Conservation (phyloP, 2,888 invertebrate species). For the Trachelus iudaicus region DNA sequence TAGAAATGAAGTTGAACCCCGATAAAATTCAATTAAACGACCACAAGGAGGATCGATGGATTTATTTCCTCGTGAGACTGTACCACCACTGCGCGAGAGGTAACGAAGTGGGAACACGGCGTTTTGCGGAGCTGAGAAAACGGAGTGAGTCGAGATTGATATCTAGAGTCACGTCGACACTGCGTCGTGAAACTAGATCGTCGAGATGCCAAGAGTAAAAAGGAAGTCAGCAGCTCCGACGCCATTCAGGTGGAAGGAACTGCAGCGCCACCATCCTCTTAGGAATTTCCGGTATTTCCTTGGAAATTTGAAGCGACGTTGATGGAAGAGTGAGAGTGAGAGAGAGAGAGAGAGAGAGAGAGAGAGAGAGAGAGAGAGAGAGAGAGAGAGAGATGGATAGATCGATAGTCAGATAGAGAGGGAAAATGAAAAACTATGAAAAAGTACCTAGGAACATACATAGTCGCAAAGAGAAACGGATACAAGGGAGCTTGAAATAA, state of each 20-base stretch:
- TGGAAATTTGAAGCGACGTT: neutral
- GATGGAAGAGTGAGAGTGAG: conserved; percentile 14
- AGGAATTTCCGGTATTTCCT: neutral
- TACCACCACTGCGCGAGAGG: conserved; percentile 46
- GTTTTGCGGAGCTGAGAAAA: conserved; percentile 51
- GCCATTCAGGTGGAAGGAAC: neutral
- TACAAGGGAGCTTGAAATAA: conserved; percentile 9
- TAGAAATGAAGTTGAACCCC: neutral
- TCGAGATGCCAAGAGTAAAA: conserved; percentile 22
- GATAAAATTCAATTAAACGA: conserved; percentile 1
- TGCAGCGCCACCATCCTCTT: neutral
- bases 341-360: conserved; percentile 16
- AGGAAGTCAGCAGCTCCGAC: neutral
- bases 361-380: conserved; percentile 18
- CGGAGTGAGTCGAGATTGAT: conserved; percentile 57
- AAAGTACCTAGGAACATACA: neutral
- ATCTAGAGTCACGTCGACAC: conserved; percentile 56
- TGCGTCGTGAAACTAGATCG: conserved; percentile 56
- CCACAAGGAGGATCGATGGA: neutral
- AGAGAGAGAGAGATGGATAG: neutral
- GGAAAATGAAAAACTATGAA: neutral
- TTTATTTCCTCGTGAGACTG: conserved; percentile 26
- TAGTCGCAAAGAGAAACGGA: neutral
- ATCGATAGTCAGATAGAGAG: neutral
- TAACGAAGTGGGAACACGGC: conserved; percentile 63